Conservation (phyloP, 2,888 invertebrate genomes). For the Rhamphomyia laevipes region DNA sequence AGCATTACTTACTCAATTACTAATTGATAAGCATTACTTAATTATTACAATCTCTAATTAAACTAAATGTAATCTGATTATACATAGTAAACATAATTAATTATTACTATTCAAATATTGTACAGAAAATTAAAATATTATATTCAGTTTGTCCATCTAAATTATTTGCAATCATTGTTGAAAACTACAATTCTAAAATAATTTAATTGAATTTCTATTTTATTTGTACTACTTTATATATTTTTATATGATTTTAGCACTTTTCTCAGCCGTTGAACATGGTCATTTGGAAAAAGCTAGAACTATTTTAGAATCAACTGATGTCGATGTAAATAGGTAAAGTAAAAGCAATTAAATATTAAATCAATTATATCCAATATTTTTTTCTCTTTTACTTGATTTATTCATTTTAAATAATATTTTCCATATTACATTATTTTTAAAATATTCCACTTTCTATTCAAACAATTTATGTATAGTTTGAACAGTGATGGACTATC, state of each 20-base stretch:
- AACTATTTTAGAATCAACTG: slow-evolving; percentile 81
- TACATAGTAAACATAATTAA: no score
- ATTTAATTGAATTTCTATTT: no score
- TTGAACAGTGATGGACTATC: slow-evolving; percentile 81
- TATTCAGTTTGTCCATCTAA: neutral
- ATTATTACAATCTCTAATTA: no score
- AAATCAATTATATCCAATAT: neutral
- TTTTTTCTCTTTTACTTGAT: neutral
- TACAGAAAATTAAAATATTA: no score
- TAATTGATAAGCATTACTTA: no score
- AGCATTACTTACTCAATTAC: no score
- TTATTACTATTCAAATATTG: no score
- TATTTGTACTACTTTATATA: no score
- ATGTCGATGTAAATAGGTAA: slow-evolving; percentile 90
- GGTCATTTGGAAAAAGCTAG: slow-evolving; percentile 86
- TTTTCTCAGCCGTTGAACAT: slow-evolving; percentile 92
- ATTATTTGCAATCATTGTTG: neutral
- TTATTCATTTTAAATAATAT: neutral
- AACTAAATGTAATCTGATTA: no score
- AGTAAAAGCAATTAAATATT: slow-evolving; percentile 5
- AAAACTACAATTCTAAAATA: no score
- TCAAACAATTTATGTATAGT: slow-evolving; percentile 46
- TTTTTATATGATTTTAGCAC: slow-evolving; percentile 49
- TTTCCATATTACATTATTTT: neutral
- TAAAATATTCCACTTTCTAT: neutral